Percentiles rank a stretch among this genome's conserved stretches.
Conservation (phyloP, 2,113 vertebrate genomes). For the Bubalus kerabau region DNA sequence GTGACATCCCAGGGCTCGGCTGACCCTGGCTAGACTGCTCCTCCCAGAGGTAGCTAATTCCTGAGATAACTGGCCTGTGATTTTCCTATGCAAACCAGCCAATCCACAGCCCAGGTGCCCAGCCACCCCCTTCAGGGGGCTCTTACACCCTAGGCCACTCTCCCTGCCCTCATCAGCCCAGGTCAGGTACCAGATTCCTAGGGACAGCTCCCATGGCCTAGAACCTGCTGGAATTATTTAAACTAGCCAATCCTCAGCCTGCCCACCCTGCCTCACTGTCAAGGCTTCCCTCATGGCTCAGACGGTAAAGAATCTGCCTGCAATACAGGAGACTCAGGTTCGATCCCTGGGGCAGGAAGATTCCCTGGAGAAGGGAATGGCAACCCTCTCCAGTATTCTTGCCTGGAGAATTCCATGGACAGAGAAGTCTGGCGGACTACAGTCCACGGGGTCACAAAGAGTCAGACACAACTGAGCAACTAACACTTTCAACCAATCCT, state of each 20-base stretch:
- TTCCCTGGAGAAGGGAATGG: not conserved
- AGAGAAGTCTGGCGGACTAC: not conserved
- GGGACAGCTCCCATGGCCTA: too few relatives aligned
- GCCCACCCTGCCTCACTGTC: not conserved
- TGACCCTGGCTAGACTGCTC: not conserved
- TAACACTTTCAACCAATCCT: not conserved
- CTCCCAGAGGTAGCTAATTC: not conserved
- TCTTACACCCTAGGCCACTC: not conserved
- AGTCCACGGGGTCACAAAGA: accelerated
- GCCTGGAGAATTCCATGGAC: not conserved
- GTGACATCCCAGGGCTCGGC: not conserved
- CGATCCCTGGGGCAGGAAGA: not conserved
- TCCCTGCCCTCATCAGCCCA: not conserved
- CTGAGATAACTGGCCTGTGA: not conserved
- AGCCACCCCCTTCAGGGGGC: not conserved
- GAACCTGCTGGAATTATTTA: not conserved
- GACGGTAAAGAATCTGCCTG: not conserved
- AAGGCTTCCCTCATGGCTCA: not conserved
- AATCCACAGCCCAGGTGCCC: not conserved
- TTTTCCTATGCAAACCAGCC: not conserved
- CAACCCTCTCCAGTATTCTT: not conserved
- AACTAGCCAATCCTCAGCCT: not conserved
- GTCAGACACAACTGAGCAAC: not conserved
- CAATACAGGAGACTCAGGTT: not conserved
- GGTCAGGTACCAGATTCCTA: not conserved